Base-by-base conservation (phyloP, 2,797 vertebrate genomes). In the Oryzias dopingdopingensis region DNA sequence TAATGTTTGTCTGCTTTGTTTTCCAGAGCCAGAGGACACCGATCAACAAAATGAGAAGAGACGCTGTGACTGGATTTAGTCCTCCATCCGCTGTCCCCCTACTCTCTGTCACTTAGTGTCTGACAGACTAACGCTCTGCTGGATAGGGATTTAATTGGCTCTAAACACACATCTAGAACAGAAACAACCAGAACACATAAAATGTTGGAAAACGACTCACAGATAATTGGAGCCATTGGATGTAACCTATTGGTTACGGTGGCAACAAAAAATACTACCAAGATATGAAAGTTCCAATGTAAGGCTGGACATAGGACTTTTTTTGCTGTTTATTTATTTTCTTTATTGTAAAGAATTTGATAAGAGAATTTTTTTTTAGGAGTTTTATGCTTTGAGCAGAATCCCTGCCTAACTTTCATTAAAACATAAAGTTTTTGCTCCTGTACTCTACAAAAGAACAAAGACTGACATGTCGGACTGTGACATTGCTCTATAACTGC, bases 131-230 rank as follows among this genome's bases (percentile, higher is more conserved):
- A 80, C 1, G 14, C 74, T 71, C 52, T 52, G 49, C 62, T 72
- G 77, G 61, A 77, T 67, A 67, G 77, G 81, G 59, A 80, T 74
- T 70, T 82, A 79, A 74, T 72, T 80, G 72, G 65, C 64, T 77
- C 45, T 16, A 49, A 77, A 57, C 62, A 73, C 58, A 81, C 74
- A 71, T 49, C 18, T 49, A 57, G 67, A 65, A 77, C 72, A 68
- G 81, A 66, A 76, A 74, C 65, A 72, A 32, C 22, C 37, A 58
- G 55, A 71, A 79, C 70, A 69, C 67, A 80, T 57, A 65, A 24
- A 64, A 62, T 58, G 24, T 52, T 50, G 29, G 14, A 42, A 59
- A 24, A 42, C 69, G 42, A 76, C 23, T 50, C 50, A 66, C 49
- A 62, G 52, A 48, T 42, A 74, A 40, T 60, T 77, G 62, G 69